Evolutionary conservation across 1,140 invertebrate genomes (phyloP), one percentile per base, ranked within the genome.

Genomic region (Aphaenogaster ashmeadi): DNA sequence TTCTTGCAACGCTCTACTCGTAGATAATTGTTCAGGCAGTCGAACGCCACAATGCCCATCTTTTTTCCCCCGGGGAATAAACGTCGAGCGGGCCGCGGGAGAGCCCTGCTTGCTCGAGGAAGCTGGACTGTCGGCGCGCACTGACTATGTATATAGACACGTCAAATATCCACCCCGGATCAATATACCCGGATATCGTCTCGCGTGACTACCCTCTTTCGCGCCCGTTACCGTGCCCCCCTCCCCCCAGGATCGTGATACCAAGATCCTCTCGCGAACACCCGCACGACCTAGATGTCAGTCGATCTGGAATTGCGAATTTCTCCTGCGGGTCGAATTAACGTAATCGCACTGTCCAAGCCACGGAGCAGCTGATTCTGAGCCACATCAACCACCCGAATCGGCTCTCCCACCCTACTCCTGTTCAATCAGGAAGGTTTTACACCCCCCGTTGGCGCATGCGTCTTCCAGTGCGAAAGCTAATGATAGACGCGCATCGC

Each of bases 1-100:
- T 92, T 94, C 87, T 93, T 93, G 62, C 91, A 92, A 33, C 77
- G 81, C 0, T 93, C 88, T 50, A 92, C 83, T 74, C 74, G 85
- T 13, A 93, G 86, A 71, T 93, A 91, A 33, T 89, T 87, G 3
- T 86, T 21, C 15, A 91, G 56, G 15, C 88, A 87, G 11, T 64
- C 67, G 41, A 87, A 78, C 36, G 86, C 75, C 41, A 92, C 72
- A 83, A 89, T 47, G 78, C 77, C 89, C 93, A 94, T 94, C 56
- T 91, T 94, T 90, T 18, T 41, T 38, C 62, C 21, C 33, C 36
- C 21, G 62, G 33, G 47, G 4, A 64, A 7, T 44, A 47, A 36
- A 64, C 1, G 74, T 83, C 21, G 21, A 69, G 83, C 18, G 58
- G 54, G 56, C 81, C 67, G 21, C 13, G 47, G 64, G 21, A 36